Conservation (phyloP, 2,797 vertebrate species). For the Pantherophis vulpinus region DNA sequence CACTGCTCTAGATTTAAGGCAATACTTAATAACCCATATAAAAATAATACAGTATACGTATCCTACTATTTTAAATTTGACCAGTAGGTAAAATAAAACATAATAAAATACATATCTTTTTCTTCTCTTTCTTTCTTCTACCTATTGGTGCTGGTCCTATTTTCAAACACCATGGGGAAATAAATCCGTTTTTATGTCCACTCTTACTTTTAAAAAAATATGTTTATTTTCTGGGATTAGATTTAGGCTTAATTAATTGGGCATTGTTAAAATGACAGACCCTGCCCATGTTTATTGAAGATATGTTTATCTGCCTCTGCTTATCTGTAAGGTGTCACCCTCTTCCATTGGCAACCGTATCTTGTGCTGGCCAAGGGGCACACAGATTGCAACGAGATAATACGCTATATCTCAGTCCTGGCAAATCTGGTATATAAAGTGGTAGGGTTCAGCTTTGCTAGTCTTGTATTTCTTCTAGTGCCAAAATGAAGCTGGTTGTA, state of each 20-base stretch:
- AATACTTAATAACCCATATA: background rate
- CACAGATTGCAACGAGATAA: slow-evolving; percentile 40
- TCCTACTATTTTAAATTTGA: background rate
- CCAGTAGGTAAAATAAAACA: background rate
- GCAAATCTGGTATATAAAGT: slow-evolving; percentile 56
- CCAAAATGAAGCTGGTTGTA: slow-evolving; percentile 66
- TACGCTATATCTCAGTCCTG: slow-evolving; percentile 23
- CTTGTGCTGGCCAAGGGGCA: background rate
- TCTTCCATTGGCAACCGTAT: slow-evolving; percentile 19
- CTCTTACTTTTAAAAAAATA: background rate
- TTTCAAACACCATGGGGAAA: background rate
- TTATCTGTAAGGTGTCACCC: slow-evolving; percentile 12
- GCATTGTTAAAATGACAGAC: slow-evolving; percentile 14
- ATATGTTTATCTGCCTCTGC: slow-evolving; percentile 37
- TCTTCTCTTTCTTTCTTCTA: background rate
- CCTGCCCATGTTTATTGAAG: slow-evolving; percentile 28
- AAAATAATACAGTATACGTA: background rate
- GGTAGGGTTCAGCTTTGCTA: background rate
- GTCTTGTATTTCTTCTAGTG: slow-evolving; percentile 28
- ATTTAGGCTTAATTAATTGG: slow-evolving; percentile 11
- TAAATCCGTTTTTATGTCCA: background rate
- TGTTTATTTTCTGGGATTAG: slow-evolving; percentile 61
- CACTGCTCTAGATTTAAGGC: background rate
- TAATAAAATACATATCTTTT: background rate
- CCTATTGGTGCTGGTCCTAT: background rate